These are phyloP conservation scores for Anas flavirostris DNA, from an alignment of 2,797 vertebrate genomes.

Conservation along the genomic window DNA sequence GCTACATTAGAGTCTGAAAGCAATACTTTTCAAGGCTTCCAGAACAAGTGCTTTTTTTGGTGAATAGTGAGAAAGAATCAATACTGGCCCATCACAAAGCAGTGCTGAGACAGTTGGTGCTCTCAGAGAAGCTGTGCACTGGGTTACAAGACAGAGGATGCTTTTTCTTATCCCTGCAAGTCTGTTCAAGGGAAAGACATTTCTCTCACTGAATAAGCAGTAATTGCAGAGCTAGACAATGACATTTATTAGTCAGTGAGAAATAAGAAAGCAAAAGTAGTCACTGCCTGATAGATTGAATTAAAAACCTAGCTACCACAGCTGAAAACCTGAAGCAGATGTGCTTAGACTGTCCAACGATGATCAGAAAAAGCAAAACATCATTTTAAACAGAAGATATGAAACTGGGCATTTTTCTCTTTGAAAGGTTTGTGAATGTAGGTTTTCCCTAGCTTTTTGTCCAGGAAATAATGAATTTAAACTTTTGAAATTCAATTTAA, in stretches of 20 bases:
- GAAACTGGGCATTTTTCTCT: neutral
- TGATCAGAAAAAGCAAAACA: neutral
- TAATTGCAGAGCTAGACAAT: neutral
- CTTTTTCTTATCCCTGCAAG: neutral
- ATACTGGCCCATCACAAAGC: neutral
- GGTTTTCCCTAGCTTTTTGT: neutral
- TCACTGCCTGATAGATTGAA: neutral
- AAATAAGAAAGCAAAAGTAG: neutral
- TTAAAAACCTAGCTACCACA: neutral
- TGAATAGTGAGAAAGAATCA: neutral
- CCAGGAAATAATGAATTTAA: neutral
- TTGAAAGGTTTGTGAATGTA: neutral
- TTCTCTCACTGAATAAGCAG: neutral
- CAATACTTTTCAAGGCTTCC: neutral
- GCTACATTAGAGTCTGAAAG: neutral
- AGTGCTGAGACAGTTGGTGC: neutral
- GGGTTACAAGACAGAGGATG: neutral
- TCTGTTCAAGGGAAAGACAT: neutral
- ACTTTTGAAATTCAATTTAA: neutral
- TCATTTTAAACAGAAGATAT: neutral
- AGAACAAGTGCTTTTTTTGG: neutral
- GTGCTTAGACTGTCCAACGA: neutral
- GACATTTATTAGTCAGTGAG: neutral
- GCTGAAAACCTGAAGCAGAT: neutral
- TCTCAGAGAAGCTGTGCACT: neutral